Percentiles rank a stretch among this genome's conserved stretches.
phyloP scores from a whole-genome alignment of 2,888 invertebrate genomes.

The Xanthostigma xanthostigma region DNA sequence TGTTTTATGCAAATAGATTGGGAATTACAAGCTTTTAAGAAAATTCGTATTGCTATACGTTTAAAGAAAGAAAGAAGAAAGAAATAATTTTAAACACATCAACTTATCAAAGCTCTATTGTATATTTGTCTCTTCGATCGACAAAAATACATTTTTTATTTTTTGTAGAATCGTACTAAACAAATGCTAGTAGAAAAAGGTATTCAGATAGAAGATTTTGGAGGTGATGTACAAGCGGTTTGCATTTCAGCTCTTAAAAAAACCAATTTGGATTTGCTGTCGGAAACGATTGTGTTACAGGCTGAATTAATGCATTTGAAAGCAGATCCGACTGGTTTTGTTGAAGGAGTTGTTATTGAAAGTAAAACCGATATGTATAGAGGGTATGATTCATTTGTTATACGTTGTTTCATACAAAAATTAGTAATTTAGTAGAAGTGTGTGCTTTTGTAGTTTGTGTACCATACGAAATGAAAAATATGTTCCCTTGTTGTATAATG shows the following conservation, averaged over 20 bases:
- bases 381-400: slow-evolving; percentile 32
- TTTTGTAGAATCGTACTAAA: slow-evolving; percentile 52
- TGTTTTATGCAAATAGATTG: too few species aligned
- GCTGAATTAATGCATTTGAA: slow-evolving; percentile 78
- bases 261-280: slow-evolving; percentile 57
- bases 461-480: too few species aligned
- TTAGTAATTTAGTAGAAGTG: neutral
- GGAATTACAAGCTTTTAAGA: too few species aligned
- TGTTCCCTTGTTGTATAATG: too few species aligned
- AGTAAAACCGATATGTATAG: slow-evolving; percentile 52
- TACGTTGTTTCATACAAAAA: neutral
- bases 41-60: too few species aligned
- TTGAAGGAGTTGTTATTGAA: slow-evolving; percentile 86
- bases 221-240: slow-evolving; percentile 85
- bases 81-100: neutral
- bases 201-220: slow-evolving; percentile 69
- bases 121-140: neutral
- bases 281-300: slow-evolving; percentile 70
- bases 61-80: neutral
- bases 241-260: slow-evolving; percentile 82
- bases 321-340: slow-evolving; percentile 67
- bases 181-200: slow-evolving; percentile 61
- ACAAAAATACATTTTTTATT: neutral
- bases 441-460: too few species aligned
- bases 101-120: too few species aligned